A percentile compares a stretch with the other conserved stretches of the same genome.
phyloP scores from a whole-genome alignment of 2,113 vertebrate genomes.

The Gulo gulo region DNA sequence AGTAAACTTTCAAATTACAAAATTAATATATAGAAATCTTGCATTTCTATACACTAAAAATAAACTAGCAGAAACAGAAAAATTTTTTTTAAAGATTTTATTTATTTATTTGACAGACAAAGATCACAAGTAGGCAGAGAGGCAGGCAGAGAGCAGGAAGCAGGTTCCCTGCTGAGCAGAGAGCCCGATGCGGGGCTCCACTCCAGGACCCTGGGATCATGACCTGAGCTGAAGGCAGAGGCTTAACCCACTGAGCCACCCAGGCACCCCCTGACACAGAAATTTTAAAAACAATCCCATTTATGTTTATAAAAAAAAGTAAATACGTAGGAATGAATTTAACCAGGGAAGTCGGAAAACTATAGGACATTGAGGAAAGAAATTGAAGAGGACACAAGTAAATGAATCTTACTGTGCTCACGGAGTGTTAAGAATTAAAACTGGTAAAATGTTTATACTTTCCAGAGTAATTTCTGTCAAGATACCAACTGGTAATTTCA shows the following conservation, averaged over 20 bases:
- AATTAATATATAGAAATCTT: not conserved
- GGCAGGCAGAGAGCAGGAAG: too few species aligned
- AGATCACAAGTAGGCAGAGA: too few species aligned
- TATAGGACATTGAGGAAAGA: not conserved
- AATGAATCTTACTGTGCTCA: not conserved
- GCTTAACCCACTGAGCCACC: too few species aligned
- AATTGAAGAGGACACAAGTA: not conserved
- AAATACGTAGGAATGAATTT: not conserved
- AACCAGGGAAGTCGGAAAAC: not conserved
- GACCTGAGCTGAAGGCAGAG: too few species aligned
- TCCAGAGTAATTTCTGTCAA: not conserved
- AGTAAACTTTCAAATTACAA: not conserved
- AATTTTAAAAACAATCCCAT: not conserved
- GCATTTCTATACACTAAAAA: not conserved
- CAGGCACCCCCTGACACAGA: not conserved
- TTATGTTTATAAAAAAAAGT: not conserved
- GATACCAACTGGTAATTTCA: not conserved
- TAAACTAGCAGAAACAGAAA: not conserved
- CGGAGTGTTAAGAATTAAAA: not conserved
- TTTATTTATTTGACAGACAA: too few species aligned
- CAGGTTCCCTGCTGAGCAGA: too few species aligned
- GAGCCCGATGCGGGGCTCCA: too few species aligned
- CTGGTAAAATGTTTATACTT: not conserved
- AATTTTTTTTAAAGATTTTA: too few species aligned
- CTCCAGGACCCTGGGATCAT: too few species aligned